Evolutionary conservation across 2,888 invertebrate genomes (phyloP), one percentile per base, ranked within the genome.

Genomic region (Antheraea assamensis): DNA sequence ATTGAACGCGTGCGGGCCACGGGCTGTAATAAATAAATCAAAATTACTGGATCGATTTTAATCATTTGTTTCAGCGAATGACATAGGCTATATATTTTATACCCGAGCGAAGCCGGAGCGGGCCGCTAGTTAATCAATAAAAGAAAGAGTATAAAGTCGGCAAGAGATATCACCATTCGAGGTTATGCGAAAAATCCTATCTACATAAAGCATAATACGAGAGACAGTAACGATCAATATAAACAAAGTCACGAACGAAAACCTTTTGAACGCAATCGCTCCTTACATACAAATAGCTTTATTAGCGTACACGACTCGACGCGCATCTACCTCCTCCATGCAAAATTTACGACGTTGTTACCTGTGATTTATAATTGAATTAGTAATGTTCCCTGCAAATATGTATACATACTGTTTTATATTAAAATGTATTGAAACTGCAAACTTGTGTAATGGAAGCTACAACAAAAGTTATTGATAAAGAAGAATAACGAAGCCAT

Each of bases 251-350:
- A 68, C 68, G 68, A 24, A 68, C 35, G 30, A n/a, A n/a, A 35
- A 68, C 35, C 68, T 35, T 35, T 68, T 68, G 35, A 68, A 68
- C 35, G 21, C 35, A 15, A 35, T 35, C n/a, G 68, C 21, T 13
- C 13, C 68, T 68, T 68, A 68, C 68, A 68, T 68, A 68, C 35
- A 68, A 68, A 68, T 68, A 35, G 68, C 68, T 68, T 68, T 68
- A 68, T 68, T 68, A 68, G 68, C 35, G n/a, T 35, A 68, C 35
- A 68, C 35, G 35, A n/a, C 35, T n/a, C 68, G 68, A 68, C 17
- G 35, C 21, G 4, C 61, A 35, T 10, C 68, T 17, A 66, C 17
- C 2, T 66, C 30, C 64, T 66, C 31, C 31, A 24, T 68, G 35
- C 31, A 68, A 68, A 21, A 68, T 68, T 68, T 68, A 68, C 68